Conservation (phyloP, 2,113 vertebrate genomes). For the Corythoichthys haematopterus region DNA sequence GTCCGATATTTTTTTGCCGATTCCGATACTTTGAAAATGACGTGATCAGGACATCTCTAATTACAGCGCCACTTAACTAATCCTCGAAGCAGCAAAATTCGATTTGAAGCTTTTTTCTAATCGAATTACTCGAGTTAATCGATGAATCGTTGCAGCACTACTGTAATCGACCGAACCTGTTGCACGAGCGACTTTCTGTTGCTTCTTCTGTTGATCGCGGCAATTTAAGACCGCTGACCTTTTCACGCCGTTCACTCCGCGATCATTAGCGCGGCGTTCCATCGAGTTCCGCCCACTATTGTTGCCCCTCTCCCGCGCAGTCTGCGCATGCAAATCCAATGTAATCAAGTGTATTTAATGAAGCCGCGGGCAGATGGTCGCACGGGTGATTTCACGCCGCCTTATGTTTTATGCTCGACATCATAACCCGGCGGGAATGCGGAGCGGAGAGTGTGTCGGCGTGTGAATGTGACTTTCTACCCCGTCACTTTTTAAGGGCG, state of each 20-base stretch:
- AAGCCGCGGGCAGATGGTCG: constrained; percentile 47
- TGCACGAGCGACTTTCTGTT: no score
- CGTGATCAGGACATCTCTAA: no score
- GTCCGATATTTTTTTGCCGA: no score
- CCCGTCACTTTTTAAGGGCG: constrained; percentile 31
- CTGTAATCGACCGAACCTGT: no score
- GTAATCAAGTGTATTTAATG: constrained; percentile 57
- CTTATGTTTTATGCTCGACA: constrained; percentile 34
- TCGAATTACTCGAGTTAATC: no score
- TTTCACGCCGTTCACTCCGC: not conserved
- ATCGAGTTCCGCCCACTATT: constrained; percentile 30
- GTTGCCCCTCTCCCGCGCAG: constrained; percentile 9
- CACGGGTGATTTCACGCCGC: constrained; percentile 30
- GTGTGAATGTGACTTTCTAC: constrained; percentile 9
- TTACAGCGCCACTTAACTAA: no score
- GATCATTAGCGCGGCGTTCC: constrained; percentile 32
- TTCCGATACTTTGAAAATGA: no score
- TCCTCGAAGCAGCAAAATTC: no score
- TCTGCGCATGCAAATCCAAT: constrained; percentile 39
- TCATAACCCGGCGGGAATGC: constrained; percentile 22
- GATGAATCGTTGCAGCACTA: no score
- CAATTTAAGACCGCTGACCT: not conserved
- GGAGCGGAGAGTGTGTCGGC: not conserved
- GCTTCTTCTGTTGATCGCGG: not conserved
- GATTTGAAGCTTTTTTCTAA: no score